Evolutionary conservation across 2,113 vertebrate species (phyloP).

Genomic region (Amblyopsis rosae): DNA sequence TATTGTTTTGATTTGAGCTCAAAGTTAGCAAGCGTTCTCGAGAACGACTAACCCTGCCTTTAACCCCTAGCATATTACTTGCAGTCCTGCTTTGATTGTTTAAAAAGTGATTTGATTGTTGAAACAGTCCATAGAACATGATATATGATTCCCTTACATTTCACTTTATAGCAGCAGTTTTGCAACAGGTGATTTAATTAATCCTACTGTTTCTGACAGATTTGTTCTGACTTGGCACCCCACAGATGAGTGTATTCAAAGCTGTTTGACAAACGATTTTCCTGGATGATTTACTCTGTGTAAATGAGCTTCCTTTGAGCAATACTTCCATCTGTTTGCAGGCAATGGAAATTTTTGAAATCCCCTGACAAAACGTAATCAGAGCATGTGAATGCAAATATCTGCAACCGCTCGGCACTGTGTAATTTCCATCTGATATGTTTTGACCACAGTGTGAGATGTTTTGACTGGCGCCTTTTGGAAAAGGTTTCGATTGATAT

Average conservation of each 20-base stretch:
- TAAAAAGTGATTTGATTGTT: too few relatives aligned
- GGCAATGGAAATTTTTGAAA: conserved; percentile 21
- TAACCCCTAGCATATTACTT: too few relatives aligned
- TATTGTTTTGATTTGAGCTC: too few relatives aligned
- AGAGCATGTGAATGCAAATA: conserved; percentile 28
- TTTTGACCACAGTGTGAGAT: conserved; percentile 27
- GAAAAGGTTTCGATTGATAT: background rate
- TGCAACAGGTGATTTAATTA: conserved; percentile 31
- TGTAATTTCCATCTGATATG: conserved; percentile 15
- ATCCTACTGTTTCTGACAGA: conserved; percentile 16
- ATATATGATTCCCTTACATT: too few relatives aligned
- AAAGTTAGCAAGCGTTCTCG: too few relatives aligned
- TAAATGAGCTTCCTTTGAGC: conserved; percentile 14
- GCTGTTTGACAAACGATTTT: conserved; percentile 46
- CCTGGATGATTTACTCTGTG: background rate
- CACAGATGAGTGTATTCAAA: conserved; percentile 16
- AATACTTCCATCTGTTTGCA: conserved; percentile 44
- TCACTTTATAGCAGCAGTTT: background rate
- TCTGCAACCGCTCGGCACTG: background rate
- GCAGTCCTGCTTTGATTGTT: too few relatives aligned
- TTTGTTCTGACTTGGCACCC: conserved; percentile 6
- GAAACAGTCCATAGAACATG: too few relatives aligned
- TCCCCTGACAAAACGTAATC: conserved; percentile 10
- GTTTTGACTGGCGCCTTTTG: conserved; percentile 38
- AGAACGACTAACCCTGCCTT: too few relatives aligned